Evolutionary conservation across 2,888 invertebrate species (phyloP).

Genomic region (Venusia cambrica): DNA sequence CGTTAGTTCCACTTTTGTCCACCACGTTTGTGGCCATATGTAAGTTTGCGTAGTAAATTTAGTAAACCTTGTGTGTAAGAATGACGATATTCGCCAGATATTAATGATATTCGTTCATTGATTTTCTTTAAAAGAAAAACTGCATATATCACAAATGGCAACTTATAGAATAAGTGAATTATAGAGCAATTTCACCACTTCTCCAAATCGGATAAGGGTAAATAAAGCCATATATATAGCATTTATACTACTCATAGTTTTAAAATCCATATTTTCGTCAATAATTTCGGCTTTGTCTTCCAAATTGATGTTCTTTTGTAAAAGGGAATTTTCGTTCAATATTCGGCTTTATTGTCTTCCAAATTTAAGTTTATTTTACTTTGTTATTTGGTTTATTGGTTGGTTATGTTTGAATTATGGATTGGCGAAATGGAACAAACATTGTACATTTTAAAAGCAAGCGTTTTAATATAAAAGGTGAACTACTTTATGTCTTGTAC

Average conservation of each 20-base stretch:
- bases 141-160: no score
- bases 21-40: no score
- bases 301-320: slow-evolving; percentile 39
- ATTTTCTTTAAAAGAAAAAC: no score
- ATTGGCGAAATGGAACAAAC: slow-evolving; percentile 51
- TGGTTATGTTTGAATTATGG: slow-evolving; percentile 29
- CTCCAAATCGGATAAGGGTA: slow-evolving; percentile 13
- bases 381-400: slow-evolving; percentile 27
- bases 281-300: slow-evolving; percentile 51
- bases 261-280: slow-evolving; percentile 23
- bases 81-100: no score
- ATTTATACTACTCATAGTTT: slow-evolving; percentile 31
- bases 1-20: no score
- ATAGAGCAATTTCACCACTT: slow-evolving; percentile 1
- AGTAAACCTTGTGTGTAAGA: no score
- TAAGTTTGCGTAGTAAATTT: no score
- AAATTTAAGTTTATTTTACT: slow-evolving; percentile 31
- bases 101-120: no score
- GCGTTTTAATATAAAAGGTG: slow-evolving; percentile 64
- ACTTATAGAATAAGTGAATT: not conserved
- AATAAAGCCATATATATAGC: slow-evolving; percentile 29
- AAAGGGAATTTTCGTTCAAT: slow-evolving; percentile 12
- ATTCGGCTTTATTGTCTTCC: slow-evolving; percentile 43
- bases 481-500: slow-evolving; percentile 74
- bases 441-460: slow-evolving; percentile 57